Base-by-base conservation (phyloP, 2,113 vertebrate genomes). In the Gorsachius goisagi region DNA sequence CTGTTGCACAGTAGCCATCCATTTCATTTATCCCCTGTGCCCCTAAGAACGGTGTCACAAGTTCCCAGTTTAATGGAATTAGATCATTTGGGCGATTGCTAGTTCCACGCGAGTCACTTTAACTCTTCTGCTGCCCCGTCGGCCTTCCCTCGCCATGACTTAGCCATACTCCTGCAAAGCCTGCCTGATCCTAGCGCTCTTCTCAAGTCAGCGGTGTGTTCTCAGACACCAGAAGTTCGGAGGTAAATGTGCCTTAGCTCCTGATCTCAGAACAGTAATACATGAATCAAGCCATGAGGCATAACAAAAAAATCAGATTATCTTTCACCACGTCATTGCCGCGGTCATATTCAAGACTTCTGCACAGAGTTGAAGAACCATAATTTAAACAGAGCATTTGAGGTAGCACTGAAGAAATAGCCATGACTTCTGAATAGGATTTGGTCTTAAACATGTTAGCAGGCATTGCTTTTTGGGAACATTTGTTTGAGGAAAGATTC, bases 261-360 rank as follows among this genome's bases (percentile, higher is more conserved):
- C 53, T 15, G 27, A 37, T 49, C 72, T 60, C 32, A 9, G 60
- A 67, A 71, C 12, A 80, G 3, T 16, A 9, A 24, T 1, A 8
- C 12, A 21, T 1, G 6, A 47, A 85, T 58, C n/a, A 52, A 83
- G 7, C 5, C 60, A 64, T 6, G 7, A 82, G 3, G 27, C 23
- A 19, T 41, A 83, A 56, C 8, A 37, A 47, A 50, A 50, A 60
- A 28, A 21, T 14, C 52, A 66, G 45, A 39, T 5, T 6, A 16
- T 26, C 37, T 87, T n/a, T 64, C 33, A 26, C 12, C 0, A 1
- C 4, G 0, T 39, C 13, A 0, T 44, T 62, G 35, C 26, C 30
- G 9, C 11, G 5, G 10, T 23, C 20, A 22, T 6, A 17, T 37
- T 72, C 49, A 23, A 90, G 32, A 32, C 11, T 71, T 72, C 9